Percentiles rank a stretch among this genome's conserved stretches.
Evolutionary conservation across 2,113 vertebrate genomes (phyloP).

Genomic region (Potamarius usumacintae): DNA sequence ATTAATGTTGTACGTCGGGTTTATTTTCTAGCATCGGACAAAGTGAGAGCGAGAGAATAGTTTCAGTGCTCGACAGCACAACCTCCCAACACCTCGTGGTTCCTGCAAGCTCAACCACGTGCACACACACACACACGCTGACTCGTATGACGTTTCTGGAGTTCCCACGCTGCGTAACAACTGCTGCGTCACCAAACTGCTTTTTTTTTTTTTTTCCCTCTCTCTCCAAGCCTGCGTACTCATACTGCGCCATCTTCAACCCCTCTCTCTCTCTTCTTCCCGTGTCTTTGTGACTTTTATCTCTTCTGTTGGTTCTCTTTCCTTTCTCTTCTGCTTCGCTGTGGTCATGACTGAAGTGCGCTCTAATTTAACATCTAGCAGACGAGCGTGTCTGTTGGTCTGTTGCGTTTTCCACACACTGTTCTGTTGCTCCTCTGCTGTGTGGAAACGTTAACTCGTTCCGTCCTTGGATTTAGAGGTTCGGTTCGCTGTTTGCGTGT

Average conservation of each 20-base stretch:
- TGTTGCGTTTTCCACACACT: not conserved
- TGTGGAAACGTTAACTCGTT: not conserved
- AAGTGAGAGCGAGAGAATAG: not conserved
- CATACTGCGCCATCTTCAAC: slow-evolving; percentile 7
- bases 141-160: slow-evolving; percentile 65
- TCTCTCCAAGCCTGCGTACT: slow-evolving; percentile 25
- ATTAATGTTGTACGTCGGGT: not conserved
- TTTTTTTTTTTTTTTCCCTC: not conserved
- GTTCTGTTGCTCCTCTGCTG: slow-evolving; percentile 7
- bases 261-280: slow-evolving; percentile 10
- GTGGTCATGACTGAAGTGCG: not conserved
- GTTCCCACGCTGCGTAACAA: slow-evolving; percentile 61
- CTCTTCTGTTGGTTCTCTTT: not conserved
- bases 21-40: not conserved
- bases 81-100: slow-evolving; percentile 38
- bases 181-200: slow-evolving; percentile 69
- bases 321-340: not conserved
- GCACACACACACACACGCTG: not conserved
- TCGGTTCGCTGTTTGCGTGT: not conserved
- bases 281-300: slow-evolving; percentile 18
- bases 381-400: not conserved
- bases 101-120: slow-evolving; percentile 39
- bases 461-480: not conserved
- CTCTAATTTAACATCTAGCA: not conserved
- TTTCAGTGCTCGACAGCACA: slow-evolving; percentile 31